Evolutionary conservation across 2,113 vertebrate genomes (phyloP).

Genomic region (Vireo altiloquus): DNA sequence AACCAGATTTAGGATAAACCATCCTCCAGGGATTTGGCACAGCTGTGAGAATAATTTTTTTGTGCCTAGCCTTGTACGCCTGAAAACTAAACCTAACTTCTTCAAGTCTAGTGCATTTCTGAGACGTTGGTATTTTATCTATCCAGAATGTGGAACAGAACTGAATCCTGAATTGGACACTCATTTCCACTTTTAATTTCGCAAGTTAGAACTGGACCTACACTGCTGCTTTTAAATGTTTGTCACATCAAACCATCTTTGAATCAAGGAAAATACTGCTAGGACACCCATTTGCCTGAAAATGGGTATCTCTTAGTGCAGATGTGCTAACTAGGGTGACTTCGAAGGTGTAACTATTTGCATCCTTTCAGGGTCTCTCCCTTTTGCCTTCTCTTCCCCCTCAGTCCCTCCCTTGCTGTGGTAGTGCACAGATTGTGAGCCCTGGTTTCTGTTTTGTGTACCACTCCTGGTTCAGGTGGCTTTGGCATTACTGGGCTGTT

Average conservation of each 20-base stretch:
- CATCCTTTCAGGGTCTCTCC: background rate
- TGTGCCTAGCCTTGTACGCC: background rate
- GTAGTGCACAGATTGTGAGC: rapidly evolving
- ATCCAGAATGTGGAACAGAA: background rate
- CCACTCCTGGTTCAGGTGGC: background rate
- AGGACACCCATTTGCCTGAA: background rate
- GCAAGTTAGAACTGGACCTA: background rate
- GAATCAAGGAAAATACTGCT: background rate
- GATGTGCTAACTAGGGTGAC: background rate
- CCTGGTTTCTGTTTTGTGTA: background rate
- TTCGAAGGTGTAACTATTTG: background rate
- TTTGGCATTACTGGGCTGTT: background rate
- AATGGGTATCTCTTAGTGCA: background rate
- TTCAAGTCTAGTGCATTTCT: background rate
- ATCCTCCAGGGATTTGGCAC: background rate
- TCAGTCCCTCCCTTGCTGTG: rapidly evolving
- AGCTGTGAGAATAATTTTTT: background rate
- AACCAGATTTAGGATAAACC: background rate
- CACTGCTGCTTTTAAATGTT: background rate
- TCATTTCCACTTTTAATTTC: background rate
- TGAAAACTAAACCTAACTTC: background rate
- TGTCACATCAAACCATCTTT: background rate
- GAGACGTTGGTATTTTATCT: background rate
- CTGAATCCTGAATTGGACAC: background rate
- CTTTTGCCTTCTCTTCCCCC: background rate